phyloP scores from a whole-genome alignment of 2,888 invertebrate species.

The Megaustenia siamemsis region DNA sequence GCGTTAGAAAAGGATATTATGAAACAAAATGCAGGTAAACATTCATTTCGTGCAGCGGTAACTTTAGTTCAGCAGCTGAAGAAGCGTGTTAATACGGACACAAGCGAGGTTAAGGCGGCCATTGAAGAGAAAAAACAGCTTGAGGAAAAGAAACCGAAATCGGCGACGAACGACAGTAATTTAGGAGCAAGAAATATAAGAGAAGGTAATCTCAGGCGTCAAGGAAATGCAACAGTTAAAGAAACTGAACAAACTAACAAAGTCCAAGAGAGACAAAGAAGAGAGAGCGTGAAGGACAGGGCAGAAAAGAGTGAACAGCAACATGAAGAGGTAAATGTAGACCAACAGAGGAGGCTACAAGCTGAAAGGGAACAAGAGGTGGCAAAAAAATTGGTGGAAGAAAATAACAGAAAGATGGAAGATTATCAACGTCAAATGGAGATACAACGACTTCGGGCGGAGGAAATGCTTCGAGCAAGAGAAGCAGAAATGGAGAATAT shows the following conservation, averaged over 20 bases:
- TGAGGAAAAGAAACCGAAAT: background rate
- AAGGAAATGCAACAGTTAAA: background rate
- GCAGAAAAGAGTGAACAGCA: constrained; percentile 4
- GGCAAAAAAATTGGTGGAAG: background rate
- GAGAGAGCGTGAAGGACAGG: background rate
- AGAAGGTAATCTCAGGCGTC: background rate
- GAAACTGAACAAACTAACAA: background rate
- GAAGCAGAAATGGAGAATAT: background rate
- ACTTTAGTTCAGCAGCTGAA: background rate
- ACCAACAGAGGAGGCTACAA: background rate
- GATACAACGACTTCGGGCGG: background rate
- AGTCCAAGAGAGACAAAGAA: background rate
- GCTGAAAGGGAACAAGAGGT: background rate
- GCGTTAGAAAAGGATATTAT: background rate
- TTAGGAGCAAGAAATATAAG: background rate
- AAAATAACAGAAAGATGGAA: background rate
- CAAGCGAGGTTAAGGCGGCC: too few relatives aligned
- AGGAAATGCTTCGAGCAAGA: background rate
- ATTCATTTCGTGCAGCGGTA: background rate
- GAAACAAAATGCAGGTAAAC: background rate
- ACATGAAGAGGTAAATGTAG: background rate
- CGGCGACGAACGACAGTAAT: background rate
- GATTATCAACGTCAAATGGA: background rate
- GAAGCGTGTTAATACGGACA: background rate
- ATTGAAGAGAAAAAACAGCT: background rate